Evolutionary conservation across 2,797 vertebrate species (phyloP), one percentile per base, ranked within the genome.

Genomic region (Miopithecus talapoin): DNA sequence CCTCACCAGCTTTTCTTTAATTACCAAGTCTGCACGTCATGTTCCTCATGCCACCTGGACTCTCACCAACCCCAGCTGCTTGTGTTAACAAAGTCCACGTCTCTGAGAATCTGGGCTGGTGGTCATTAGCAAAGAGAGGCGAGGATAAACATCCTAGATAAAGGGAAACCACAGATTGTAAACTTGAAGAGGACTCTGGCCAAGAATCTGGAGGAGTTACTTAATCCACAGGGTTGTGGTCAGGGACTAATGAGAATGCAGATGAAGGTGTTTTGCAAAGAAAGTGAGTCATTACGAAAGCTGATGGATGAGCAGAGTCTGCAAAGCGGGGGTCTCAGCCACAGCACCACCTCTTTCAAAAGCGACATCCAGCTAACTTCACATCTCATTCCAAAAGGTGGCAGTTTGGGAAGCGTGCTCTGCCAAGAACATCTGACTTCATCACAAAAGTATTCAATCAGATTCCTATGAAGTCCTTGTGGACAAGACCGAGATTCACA

Each of bases 81-180:
- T 61, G 57, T 50, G 36, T 74, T 74, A 88, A 75, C 57, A 76
- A 91, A 87, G 76, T 41, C 17, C 43, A 5, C 26, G 50, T 70
- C 95, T 94, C 95, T 41, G 68, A 92, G 95, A 61, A 92, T 50
- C 90, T 91, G 85, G 39, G 43, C 72, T 89, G 72, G 46, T 53
- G 68, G 83, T 80, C 72, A 94, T 95, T 85, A 13, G 72, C 59
- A 93, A 70, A 79, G 57, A 70, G 46, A 64, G 14, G 76, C 5
- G n/a, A 93, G 72, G 85, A 90, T 33, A 76, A 89, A 92, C 75
- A 39, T 8, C 46, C 79, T 0, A 92, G 85, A 55, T 92, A 92
- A 92, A 93, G 80, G 78, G 80, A 95, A 98, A 89, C 76, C 85
- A 94, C 50, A 92, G 57, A 80, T 1, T 22, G 53, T 43, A 80